These are phyloP conservation scores for Troilus luridus DNA, from an alignment of 2,888 invertebrate genomes.

Conservation along the genomic window DNA sequence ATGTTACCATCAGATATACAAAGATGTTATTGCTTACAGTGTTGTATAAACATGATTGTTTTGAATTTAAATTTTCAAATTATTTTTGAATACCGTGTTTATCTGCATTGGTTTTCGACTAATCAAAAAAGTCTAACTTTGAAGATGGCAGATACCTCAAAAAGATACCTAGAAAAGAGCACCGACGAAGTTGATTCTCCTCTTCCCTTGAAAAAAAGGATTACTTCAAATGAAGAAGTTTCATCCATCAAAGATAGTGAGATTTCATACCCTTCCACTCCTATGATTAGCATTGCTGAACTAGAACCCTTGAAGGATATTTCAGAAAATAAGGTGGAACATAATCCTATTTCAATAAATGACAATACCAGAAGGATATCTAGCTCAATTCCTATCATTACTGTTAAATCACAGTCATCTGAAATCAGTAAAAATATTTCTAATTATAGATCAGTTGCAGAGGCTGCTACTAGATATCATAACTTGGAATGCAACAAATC, in stretches of 20 bases:
- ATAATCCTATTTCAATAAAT: not conserved
- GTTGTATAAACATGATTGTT: not conserved
- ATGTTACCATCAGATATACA: not conserved
- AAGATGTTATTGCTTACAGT: constrained; percentile 33
- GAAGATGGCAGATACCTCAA: not conserved
- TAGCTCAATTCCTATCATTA: not conserved
- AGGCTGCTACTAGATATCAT: not conserved
- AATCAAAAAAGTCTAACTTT: not conserved
- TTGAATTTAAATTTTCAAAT: not conserved
- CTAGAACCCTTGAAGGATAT: constrained; percentile 6
- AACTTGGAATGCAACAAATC: not conserved
- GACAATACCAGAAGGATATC: not conserved
- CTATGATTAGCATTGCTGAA: constrained; percentile 61
- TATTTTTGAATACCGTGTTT: not conserved
- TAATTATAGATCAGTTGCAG: not conserved
- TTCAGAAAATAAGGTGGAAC: not conserved
- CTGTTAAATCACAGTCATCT: not conserved
- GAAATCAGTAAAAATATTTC: not conserved
- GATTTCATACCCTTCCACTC: constrained; percentile 62
- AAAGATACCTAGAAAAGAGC: constrained; percentile 13
- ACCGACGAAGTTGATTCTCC: constrained; percentile 43
- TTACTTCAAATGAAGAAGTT: constrained; percentile 26
- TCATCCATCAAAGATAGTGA: constrained; percentile 18
- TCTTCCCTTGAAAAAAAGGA: constrained; percentile 58
- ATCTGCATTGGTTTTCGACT: not conserved